Percentiles rank a stretch among this genome's conserved stretches.
These are phyloP conservation scores for Prunella himalayana DNA, from an alignment of 2,113 vertebrate species.

Conservation along the genomic window DNA sequence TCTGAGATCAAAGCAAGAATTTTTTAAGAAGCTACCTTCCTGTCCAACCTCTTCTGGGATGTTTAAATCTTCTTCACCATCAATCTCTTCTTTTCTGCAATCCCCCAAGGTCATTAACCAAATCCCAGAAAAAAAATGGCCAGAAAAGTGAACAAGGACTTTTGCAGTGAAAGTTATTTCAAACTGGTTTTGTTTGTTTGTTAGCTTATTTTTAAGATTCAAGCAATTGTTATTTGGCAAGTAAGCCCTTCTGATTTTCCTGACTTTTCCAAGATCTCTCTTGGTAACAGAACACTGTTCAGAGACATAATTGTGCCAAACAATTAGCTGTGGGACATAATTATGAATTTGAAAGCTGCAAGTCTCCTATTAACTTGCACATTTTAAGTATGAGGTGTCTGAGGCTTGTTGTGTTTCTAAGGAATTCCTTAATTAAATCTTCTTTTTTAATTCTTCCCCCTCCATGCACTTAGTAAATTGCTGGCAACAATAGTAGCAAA, in stretches of 20 bases:
- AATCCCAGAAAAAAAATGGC: neutral
- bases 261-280: neutral
- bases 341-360: neutral
- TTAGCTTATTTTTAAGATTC: neutral
- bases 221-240: neutral
- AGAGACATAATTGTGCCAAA: neutral
- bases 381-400: neutral
- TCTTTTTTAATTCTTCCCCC: neutral
- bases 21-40: neutral
- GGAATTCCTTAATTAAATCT: neutral
- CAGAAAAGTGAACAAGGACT: neutral
- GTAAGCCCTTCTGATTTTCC: neutral
- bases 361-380: neutral
- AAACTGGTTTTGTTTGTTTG: neutral
- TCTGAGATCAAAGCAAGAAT: neutral
- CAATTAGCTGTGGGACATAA: neutral
- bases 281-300: neutral
- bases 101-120: neutral
- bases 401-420: neutral
- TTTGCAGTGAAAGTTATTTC: neutral
- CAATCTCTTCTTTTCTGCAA: neutral
- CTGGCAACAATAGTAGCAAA: neutral
- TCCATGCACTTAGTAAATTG: neutral
- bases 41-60: neutral
- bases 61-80: neutral